A percentile compares a stretch with the other conserved stretches of the same genome.
Conservation (phyloP, 1,140 invertebrate species). For the Dinoponera quadriceps region DNA sequence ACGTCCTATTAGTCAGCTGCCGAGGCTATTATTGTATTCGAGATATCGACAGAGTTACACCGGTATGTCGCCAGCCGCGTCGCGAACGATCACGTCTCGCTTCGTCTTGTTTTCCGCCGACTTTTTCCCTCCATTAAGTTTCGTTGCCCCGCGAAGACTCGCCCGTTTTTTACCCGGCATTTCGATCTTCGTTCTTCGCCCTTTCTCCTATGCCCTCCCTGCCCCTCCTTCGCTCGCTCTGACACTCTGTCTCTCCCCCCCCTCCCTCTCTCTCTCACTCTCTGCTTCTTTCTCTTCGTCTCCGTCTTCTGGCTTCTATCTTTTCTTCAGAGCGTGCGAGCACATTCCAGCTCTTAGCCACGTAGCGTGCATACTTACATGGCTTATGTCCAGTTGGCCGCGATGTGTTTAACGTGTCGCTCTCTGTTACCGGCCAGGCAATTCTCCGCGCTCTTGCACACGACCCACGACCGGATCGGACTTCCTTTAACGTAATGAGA, state of each 20-base stretch:
- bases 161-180: slow-evolving; percentile 1
- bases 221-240: not conserved
- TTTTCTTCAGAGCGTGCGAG: slow-evolving; percentile 73
- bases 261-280: not conserved
- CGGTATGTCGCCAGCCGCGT: slow-evolving; percentile 1
- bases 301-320: slow-evolving; percentile 66
- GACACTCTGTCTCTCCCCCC: no score
- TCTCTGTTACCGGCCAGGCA: slow-evolving; percentile 53
- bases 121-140: slow-evolving; percentile 29
- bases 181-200: slow-evolving; percentile 12
- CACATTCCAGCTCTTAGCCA: slow-evolving; percentile 72
- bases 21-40: not conserved
- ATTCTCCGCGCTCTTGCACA: slow-evolving; percentile 60
- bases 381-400: slow-evolving; percentile 71
- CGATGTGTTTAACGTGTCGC: slow-evolving; percentile 69
- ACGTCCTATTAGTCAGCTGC: not conserved
- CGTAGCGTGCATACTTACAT: slow-evolving; percentile 74
- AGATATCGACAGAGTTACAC: slow-evolving; percentile 10
- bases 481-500: slow-evolving; percentile 52
- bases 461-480: slow-evolving; percentile 50
- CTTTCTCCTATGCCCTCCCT: slow-evolving; percentile 17
- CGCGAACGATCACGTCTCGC: slow-evolving; percentile 64
- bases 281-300: slow-evolving; percentile 47
- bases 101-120: slow-evolving; percentile 42
- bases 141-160: not conserved